phyloP scores from a whole-genome alignment of 2,113 vertebrate genomes.

The Tachysurus fulvidraco region DNA sequence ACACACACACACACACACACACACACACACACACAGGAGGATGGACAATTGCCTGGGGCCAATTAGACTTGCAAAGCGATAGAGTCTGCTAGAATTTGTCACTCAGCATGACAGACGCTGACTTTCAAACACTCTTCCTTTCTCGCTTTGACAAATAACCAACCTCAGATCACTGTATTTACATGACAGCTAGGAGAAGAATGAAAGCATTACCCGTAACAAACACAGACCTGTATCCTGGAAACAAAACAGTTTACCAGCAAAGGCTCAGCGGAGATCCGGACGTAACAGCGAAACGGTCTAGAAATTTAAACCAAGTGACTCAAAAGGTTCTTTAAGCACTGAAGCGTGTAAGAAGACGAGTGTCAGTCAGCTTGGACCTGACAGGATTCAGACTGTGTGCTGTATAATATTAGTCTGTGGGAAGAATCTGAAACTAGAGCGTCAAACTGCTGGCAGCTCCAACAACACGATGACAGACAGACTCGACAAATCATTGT shows the following conservation, averaged over 20 bases:
- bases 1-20: conserved; percentile 18
- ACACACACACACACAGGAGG: neutral
- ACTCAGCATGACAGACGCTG: neutral
- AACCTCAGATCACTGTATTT: neutral
- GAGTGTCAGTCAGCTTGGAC: neutral
- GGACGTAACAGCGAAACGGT: neutral
- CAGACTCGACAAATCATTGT: neutral
- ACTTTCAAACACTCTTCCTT: neutral
- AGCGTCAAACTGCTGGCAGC: neutral
- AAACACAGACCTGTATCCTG: conserved; percentile 7
- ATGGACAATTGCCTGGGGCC: conserved; percentile 3
- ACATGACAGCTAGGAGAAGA: neutral
- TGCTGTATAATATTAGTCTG: neutral
- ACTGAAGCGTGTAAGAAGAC: neutral
- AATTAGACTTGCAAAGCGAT: neutral
- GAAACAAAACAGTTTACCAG: neutral
- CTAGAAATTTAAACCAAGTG: neutral
- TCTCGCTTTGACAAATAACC: neutral
- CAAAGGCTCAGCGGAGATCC: neutral
- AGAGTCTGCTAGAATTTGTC: neutral
- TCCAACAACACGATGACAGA: neutral
- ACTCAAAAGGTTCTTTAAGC: neutral
- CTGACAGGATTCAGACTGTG: neutral
- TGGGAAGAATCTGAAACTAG: neutral
- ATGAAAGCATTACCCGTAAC: neutral